Evolutionary conservation across 2,797 vertebrate genomes (phyloP), one percentile per base, ranked within the genome.

Genomic region (Holocentrus rufus): DNA sequence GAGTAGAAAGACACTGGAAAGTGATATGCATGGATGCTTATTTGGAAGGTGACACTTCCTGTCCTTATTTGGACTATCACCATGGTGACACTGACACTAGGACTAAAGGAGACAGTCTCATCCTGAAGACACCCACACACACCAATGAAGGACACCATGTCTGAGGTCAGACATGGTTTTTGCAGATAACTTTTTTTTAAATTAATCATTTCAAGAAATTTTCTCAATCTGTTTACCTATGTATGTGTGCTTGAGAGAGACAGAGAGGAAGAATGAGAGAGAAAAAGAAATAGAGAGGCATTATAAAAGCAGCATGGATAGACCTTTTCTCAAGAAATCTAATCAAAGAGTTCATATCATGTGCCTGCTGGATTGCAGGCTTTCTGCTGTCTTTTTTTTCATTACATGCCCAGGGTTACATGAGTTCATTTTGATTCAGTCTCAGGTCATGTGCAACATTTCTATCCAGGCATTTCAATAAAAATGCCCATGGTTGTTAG

Each of bases 31-130:
- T 77, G 79, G 54, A 50, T 74, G 80, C 65, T 61, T 77, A n/a
- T 63, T 34, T 79, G 63, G 75, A 74, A 80, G 64, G 53, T 65
- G 70, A 79, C 77, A 76, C 73, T 81, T 77, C 80, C 57, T 78
- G 55, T 65, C 79, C 73, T 80, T 87, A 80, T 89, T 87, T 88
- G 81, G 85, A 77, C 42, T 75, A 70, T 84, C 42, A 36, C 71
- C 71, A 83, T 74, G 55, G 76, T 66, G 25, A 65, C 50, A 9
- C n/a, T 62, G 58, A 66, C 54, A 74, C 63, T 36, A 76, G 30
- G 55, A 66, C 55, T 27, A 79, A 53, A 47, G 57, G 27, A n/a
- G 22, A 63, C 63, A 54, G 5, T 69, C 20, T 68, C 30, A 8
- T 30, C 65, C n/a, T 30, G 30, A 61, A 30, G 62, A 27, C 52